Conservation (phyloP, 1,140 invertebrate genomes). For the Solen grandis region DNA sequence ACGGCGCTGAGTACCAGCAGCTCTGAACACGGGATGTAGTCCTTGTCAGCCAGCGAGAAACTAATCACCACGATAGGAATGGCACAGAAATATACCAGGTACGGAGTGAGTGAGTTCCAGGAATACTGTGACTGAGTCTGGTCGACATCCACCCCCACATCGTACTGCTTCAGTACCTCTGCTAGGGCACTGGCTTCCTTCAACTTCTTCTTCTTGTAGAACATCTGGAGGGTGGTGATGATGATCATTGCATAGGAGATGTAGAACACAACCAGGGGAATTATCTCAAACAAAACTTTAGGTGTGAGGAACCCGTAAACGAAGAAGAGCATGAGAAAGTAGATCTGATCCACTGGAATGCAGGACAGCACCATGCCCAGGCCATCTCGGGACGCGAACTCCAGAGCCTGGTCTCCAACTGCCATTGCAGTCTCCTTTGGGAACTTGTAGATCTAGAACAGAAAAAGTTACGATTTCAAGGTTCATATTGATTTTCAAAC, state of each 20-base stretch:
- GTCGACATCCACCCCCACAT: conserved; percentile 83
- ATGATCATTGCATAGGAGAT: conserved; percentile 88
- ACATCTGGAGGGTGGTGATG: conserved; percentile 89
- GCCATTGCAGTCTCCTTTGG: conserved; percentile 84
- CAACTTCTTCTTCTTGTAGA: conserved; percentile 75
- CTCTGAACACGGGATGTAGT: conserved; percentile 91
- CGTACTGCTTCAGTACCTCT: conserved; percentile 70
- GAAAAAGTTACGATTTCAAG: background rate
- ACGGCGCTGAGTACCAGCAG: conserved; percentile 88
- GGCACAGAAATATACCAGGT: conserved; percentile 88
- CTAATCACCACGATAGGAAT: conserved; percentile 88
- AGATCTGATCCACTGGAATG: conserved; percentile 87
- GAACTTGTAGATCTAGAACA: conserved; percentile 64
- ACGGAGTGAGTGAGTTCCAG: conserved; percentile 90
- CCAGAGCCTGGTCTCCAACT: conserved; percentile 89
- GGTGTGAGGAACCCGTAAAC: conserved; percentile 86
- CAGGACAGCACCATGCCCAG: conserved; percentile 89
- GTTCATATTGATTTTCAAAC: too few species aligned
- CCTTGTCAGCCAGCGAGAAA: conserved; percentile 88
- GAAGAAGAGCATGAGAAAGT: conserved; percentile 85
- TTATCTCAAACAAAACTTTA: conserved; percentile 85
- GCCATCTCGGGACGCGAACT: conserved; percentile 90
- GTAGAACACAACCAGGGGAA: conserved; percentile 88
- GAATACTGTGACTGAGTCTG: conserved; percentile 91
- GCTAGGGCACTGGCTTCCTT: conserved; percentile 68